Evolutionary conservation across 2,797 vertebrate genomes (phyloP).

Genomic region (Lacerta agilis): DNA sequence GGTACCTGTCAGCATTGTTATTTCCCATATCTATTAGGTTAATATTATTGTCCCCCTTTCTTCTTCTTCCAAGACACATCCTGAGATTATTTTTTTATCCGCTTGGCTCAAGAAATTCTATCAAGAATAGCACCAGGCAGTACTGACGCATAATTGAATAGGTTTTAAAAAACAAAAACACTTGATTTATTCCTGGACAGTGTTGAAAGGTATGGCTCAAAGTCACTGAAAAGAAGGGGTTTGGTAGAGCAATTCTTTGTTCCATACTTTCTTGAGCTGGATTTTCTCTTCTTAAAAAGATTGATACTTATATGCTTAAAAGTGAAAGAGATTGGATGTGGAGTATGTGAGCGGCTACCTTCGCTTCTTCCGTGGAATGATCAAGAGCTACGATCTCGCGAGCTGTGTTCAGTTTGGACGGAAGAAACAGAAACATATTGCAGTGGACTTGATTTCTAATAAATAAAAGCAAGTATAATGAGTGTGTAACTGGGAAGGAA

Average conservation of each 20-base stretch:
- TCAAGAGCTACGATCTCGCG: constrained; percentile 55
- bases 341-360: constrained; percentile 39
- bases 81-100: neutral
- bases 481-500: constrained; percentile 76
- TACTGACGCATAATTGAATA: neutral
- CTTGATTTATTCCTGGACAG: neutral
- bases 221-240: neutral
- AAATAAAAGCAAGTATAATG: constrained; percentile 77
- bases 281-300: neutral
- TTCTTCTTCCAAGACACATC: neutral
- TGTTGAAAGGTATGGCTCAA: neutral
- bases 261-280: neutral
- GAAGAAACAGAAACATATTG: constrained; percentile 72
- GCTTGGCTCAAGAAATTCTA: neutral
- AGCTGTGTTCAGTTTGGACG: constrained; percentile 65
- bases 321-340: constrained; percentile 57
- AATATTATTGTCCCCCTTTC: neutral
- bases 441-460: constrained; percentile 76
- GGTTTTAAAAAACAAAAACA: neutral
- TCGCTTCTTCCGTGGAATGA: neutral
- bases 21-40: neutral
- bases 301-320: constrained; percentile 28
- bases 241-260: neutral
- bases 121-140: neutral
- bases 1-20: neutral